phyloP scores from a whole-genome alignment of 2,797 vertebrate species.

The Urosaurus nigricauda region DNA sequence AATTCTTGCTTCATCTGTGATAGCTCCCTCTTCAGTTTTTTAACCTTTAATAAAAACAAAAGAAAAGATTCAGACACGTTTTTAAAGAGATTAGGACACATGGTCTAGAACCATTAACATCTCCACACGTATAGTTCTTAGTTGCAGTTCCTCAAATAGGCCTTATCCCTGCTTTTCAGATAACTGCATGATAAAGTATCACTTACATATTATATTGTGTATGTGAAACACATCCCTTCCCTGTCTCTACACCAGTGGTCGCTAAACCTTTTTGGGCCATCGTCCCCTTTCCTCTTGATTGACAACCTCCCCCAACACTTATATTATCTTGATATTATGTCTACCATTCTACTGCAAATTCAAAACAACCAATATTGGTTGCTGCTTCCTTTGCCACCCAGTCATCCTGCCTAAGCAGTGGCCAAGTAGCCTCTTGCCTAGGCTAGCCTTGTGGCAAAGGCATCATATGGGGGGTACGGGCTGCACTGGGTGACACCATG shows the following conservation, averaged over 20 bases:
- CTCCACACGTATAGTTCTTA: constrained; percentile 13
- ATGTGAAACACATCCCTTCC: neutral
- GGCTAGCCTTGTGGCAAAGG: too few relatives aligned
- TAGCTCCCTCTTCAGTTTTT: constrained; percentile 87
- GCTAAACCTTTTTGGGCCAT: too few relatives aligned
- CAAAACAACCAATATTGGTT: too few relatives aligned
- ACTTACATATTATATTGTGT: neutral
- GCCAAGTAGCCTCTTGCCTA: too few relatives aligned
- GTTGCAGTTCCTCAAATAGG: neutral
- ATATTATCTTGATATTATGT: too few relatives aligned
- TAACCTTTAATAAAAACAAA: constrained; percentile 82
- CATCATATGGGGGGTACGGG: too few relatives aligned
- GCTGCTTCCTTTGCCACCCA: too few relatives aligned
- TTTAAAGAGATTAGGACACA: constrained; percentile 36
- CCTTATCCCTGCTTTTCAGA: neutral
- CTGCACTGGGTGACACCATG: too few relatives aligned
- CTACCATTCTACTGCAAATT: too few relatives aligned
- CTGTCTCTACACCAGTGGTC: neutral
- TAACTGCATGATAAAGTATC: neutral
- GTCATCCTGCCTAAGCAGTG: too few relatives aligned
- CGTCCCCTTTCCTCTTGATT: too few relatives aligned
- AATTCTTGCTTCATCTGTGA: constrained; percentile 89
- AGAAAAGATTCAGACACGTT: constrained; percentile 55
- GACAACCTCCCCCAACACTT: too few relatives aligned
- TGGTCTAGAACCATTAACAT: constrained; percentile 63